Percentiles rank a stretch among this genome's conserved stretches.
Evolutionary conservation across 1,140 invertebrate species (phyloP).

Genomic region (Aphelenchoides besseyi): DNA sequence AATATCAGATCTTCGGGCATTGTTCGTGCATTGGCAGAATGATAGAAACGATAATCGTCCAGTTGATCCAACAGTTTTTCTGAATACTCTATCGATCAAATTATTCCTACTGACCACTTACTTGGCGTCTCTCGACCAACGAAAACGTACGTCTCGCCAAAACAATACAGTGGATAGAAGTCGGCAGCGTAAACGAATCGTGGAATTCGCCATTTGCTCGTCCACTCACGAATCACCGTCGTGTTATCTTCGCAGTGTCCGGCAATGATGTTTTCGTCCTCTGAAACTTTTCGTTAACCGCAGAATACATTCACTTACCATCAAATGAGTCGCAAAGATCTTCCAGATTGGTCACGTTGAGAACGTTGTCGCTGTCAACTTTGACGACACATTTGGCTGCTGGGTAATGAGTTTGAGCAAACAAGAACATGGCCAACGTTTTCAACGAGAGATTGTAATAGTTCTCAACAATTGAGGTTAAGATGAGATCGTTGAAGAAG

Average conservation of each 20-base stretch:
- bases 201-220: not conserved
- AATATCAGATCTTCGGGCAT: conserved; percentile 18
- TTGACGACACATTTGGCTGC: not conserved
- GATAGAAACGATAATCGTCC: not conserved
- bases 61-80: not conserved
- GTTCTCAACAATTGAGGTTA: not conserved
- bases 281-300: not conserved
- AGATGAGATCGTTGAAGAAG: not conserved
- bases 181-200: not conserved
- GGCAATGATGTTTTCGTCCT: not conserved
- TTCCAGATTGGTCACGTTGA: not conserved
- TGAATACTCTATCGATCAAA: not conserved
- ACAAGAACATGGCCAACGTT: not conserved
- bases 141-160: not conserved
- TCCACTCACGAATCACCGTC: not conserved
- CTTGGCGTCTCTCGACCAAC: not conserved
- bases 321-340: not conserved
- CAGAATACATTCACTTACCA: not conserved
- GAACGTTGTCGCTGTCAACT: conserved; percentile 13
- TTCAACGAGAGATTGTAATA: conserved; percentile 16
- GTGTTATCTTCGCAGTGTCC: not conserved
- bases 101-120: not conserved
- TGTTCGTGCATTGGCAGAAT: not conserved
- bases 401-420: not conserved
- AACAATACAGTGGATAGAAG: conserved; percentile 1